phyloP scores from a whole-genome alignment of 2,888 invertebrate species.

The Caenorhabditis plicata region DNA sequence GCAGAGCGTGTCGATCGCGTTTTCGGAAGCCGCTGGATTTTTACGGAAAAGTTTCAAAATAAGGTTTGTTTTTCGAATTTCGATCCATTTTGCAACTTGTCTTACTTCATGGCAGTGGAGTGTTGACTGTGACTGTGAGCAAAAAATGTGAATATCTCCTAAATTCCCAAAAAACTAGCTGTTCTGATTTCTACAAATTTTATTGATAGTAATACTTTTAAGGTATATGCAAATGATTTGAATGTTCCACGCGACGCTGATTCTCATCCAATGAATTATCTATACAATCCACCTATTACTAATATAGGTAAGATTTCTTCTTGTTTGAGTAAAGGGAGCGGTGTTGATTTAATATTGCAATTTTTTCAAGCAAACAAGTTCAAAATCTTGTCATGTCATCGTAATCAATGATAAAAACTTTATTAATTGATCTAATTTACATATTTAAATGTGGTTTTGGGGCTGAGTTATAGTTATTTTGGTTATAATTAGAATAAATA shows the following conservation, averaged over 20 bases:
- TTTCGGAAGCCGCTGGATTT: constrained; percentile 19
- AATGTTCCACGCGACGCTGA: constrained; percentile 20
- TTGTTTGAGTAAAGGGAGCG: too few relatives aligned
- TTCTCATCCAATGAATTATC: constrained; percentile 13
- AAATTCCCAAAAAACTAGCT: not conserved
- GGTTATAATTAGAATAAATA: too few relatives aligned
- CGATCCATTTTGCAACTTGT: too few relatives aligned
- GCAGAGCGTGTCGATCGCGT: constrained; percentile 35
- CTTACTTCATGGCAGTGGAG: not conserved
- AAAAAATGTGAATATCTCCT: not conserved
- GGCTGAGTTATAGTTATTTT: too few relatives aligned
- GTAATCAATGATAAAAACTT: too few relatives aligned
- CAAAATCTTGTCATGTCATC: too few relatives aligned
- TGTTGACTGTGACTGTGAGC: not conserved
- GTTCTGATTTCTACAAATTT: too few relatives aligned
- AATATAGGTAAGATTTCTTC: constrained; percentile 16
- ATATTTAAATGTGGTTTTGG: too few relatives aligned
- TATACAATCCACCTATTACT: constrained; percentile 31
- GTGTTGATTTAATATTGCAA: too few relatives aligned
- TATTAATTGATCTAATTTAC: too few relatives aligned
- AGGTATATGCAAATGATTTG: constrained; percentile 22
- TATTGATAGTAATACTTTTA: too few relatives aligned
- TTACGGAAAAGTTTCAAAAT: constrained; percentile 22
- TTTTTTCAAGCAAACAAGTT: not conserved
- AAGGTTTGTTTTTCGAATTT: constrained; percentile 5